Conservation (phyloP, 2,888 invertebrate species). For the Hypsopygia costalis region DNA sequence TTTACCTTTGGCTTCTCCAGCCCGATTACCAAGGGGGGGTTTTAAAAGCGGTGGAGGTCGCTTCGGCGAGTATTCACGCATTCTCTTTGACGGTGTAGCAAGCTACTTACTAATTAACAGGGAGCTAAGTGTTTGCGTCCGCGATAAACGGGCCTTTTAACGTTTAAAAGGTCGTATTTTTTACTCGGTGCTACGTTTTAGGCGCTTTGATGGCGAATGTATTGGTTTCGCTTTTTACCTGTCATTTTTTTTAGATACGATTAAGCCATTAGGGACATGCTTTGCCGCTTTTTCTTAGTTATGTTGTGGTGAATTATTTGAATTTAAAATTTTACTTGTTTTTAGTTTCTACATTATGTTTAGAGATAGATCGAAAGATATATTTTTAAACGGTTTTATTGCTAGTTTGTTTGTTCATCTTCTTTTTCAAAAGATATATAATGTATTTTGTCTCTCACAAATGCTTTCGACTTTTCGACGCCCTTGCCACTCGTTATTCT, state of each 20-base stretch:
- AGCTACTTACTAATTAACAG: constrained; percentile 79
- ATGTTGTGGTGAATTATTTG: constrained; percentile 10
- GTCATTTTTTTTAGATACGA: constrained; percentile 61
- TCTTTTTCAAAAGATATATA: too few relatives aligned
- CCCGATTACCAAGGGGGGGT: constrained; percentile 64
- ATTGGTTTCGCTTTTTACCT: constrained; percentile 65
- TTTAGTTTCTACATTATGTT: too few relatives aligned
- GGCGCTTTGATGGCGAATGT: constrained; percentile 64
- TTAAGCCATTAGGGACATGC: constrained; percentile 50
- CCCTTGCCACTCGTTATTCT: too few relatives aligned
- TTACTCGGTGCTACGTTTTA: constrained; percentile 63
- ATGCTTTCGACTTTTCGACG: too few relatives aligned
- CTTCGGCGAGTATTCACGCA: constrained; percentile 75
- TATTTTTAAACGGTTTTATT: too few relatives aligned
- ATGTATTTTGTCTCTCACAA: too few relatives aligned
- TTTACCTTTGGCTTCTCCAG: constrained; percentile 74
- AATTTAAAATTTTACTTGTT: too few relatives aligned
- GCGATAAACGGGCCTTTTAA: constrained; percentile 79
- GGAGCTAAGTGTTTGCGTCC: constrained; percentile 79
- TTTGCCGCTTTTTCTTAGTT: constrained; percentile 29
- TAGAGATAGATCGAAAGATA: too few relatives aligned
- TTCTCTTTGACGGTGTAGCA: constrained; percentile 77
- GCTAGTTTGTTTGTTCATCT: too few relatives aligned
- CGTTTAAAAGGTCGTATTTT: constrained; percentile 72
- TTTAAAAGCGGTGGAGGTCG: constrained; percentile 72